A percentile compares a stretch with the other conserved stretches of the same genome.
Conservation (phyloP, 2,113 vertebrate genomes). For the Guaruba guarouba region DNA sequence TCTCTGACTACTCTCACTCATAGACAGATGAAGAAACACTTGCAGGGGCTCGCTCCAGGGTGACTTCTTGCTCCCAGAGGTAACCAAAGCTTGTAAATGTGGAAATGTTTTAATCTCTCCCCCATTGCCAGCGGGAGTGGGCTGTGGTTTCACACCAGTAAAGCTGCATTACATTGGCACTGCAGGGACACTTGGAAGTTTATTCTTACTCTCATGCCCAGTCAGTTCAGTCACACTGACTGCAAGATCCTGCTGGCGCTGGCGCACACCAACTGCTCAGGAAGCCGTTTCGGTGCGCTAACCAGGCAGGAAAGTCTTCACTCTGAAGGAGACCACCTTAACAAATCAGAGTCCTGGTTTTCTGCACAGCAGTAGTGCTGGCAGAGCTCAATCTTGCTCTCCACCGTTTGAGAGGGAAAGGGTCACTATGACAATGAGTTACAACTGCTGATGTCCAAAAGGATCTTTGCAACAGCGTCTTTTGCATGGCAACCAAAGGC, state of each 20-base stretch:
- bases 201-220: not conserved
- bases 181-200: not conserved
- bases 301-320: not conserved
- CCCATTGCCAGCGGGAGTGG: not conserved
- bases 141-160: not conserved
- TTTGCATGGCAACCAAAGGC: not conserved
- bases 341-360: not conserved
- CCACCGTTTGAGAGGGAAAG: not conserved
- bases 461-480: not conserved
- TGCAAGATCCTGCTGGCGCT: not conserved
- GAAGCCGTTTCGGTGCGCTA: not conserved
- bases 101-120: not conserved
- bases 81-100: not conserved
- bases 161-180: not conserved
- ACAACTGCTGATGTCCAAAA: not conserved
- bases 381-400: not conserved
- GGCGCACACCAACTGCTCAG: not conserved
- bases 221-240: not conserved
- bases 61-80: not conserved
- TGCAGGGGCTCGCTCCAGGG: not conserved
- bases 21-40: not conserved
- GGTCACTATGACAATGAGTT: not conserved
- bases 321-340: not conserved
- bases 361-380: not conserved
- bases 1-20: not conserved